Evolutionary conservation across 1,140 invertebrate genomes (phyloP), one percentile per base, ranked within the genome.

Genomic region (Mamestra configurata): DNA sequence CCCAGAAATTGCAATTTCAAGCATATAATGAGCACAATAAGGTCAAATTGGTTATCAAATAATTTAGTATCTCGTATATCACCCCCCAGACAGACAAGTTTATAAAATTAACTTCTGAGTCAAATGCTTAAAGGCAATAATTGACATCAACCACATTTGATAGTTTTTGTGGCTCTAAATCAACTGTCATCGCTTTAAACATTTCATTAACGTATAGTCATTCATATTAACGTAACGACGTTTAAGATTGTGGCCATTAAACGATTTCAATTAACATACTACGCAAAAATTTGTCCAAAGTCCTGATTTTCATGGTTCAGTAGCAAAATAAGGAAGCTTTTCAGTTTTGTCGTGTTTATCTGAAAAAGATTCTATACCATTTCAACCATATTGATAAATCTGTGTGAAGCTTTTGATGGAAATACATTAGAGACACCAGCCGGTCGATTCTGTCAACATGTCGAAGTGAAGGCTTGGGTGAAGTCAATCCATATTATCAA

Each of bases 161-260:
- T 18, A 64, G 27, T 70, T 70, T 70, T 70, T 70, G 22, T 49
- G 22, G 22, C 1, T 27, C 20, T 46, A 22, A 68, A 68, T 70
- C 40, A 46, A 46, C 46, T 49, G 64, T 46, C 64, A 68, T 68
- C 40, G 6, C 20, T 68, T 24, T 15, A 24, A 46, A 13, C 11
- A 43, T 1, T 43, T 68, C 31, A 37, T 64, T 20, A 24, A 46
- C 40, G 64, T 43, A 13, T 68, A 46, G 40, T 31, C 13, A 46
- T 68, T 68, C 22, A 70, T 18, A 70, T 37, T 49, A 49, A 27
- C 20, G 40, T 15, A 70, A 24, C 40, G 24, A 4, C 20, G 22
- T 11, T 40, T 15, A 49, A 27, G 13, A 7, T 37, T 35, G 5
- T 27, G 5, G 40, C 43, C 40, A 4, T 27, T 46, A 46, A 49